Conservation (phyloP, 2,113 vertebrate genomes). For the Percopsis transmontana region DNA sequence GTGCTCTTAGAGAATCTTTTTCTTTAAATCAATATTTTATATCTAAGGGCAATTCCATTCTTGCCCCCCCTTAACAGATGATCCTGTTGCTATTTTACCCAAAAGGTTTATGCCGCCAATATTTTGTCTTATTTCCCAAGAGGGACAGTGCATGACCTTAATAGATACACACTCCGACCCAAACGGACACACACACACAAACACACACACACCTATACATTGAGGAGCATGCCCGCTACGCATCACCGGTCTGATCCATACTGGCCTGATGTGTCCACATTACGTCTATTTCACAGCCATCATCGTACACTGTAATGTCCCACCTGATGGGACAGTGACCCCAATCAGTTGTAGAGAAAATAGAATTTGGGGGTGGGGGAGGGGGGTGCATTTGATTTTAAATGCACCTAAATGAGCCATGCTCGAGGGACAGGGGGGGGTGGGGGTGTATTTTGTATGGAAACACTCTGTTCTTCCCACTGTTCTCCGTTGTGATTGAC, state of each 20-base stretch:
- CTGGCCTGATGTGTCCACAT: conserved; percentile 34
- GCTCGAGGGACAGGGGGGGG: conserved; percentile 25
- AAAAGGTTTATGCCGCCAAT: conserved; percentile 31
- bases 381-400: conserved; percentile 34
- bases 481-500: conserved; percentile 8
- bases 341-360: conserved; percentile 51
- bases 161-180: conserved; percentile 28
- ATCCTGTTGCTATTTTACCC: conserved; percentile 43
- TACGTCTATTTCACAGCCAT: conserved; percentile 10
- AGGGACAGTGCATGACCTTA: conserved; percentile 39
- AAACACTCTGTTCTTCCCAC: conserved; percentile 41
- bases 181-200: conserved; percentile 21
- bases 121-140: conserved; percentile 63
- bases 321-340: conserved; percentile 52
- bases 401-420: conserved; percentile 48
- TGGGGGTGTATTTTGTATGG: conserved; percentile 35
- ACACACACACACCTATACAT: conserved; percentile 2
- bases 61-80: background rate
- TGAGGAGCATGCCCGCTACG: background rate
- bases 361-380: conserved; percentile 20
- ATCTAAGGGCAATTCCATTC: background rate
- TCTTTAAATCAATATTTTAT: conserved; percentile 12
- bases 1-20: background rate
- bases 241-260: conserved; percentile 50
- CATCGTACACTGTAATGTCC: conserved; percentile 22